These are phyloP conservation scores for Dromiciops gliroides DNA, from an alignment of 2,113 vertebrate species.

Conservation along the genomic window DNA sequence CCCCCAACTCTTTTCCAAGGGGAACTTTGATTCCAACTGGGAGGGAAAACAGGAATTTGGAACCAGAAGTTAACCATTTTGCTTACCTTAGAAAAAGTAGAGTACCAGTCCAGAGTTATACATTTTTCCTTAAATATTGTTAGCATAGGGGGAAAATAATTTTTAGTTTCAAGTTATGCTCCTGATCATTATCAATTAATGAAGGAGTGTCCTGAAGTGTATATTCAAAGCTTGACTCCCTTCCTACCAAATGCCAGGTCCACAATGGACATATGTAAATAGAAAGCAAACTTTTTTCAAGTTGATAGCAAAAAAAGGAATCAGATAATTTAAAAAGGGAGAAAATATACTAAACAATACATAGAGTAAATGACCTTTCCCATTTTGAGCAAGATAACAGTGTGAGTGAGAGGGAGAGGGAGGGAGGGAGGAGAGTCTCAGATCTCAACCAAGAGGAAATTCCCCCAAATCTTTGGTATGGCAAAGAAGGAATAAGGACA, in stretches of 20 bases:
- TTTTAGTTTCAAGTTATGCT: no score
- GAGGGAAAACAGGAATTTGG: background rate
- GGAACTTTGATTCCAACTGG: background rate
- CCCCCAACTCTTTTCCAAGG: background rate
- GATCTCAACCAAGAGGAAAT: background rate
- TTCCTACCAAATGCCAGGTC: background rate
- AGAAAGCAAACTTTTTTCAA: background rate
- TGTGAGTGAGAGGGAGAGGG: no score
- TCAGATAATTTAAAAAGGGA: background rate
- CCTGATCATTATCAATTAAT: background rate
- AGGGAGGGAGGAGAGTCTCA: background rate
- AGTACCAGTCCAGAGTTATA: background rate
- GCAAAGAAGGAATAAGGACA: background rate
- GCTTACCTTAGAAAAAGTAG: background rate
- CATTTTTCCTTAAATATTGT: background rate
- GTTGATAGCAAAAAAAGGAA: background rate
- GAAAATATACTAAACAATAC: background rate
- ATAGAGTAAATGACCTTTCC: background rate
- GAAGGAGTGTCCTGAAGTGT: background rate
- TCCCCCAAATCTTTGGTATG: background rate
- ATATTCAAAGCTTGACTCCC: background rate
- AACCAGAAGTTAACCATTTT: background rate
- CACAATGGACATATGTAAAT: background rate
- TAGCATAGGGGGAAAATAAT: no score
- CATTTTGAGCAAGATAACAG: background rate